phyloP scores from a whole-genome alignment of 2,113 vertebrate genomes.

The Calidris pugnax region DNA sequence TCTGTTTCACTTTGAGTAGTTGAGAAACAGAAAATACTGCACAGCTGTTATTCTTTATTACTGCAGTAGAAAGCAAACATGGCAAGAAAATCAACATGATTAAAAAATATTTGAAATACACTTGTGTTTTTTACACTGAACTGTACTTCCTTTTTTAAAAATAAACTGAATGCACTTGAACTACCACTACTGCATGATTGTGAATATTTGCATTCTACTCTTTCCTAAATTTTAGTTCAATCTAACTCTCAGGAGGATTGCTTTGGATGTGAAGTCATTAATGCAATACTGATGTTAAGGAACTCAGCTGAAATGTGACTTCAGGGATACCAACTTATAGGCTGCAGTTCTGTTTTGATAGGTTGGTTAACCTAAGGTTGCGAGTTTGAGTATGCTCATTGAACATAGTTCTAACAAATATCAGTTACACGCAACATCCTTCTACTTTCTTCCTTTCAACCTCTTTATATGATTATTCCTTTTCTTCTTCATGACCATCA shows the following conservation, averaged over 20 bases:
- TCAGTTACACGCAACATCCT: neutral
- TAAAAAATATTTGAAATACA: neutral
- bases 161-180: neutral
- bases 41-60: neutral
- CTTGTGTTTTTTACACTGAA: neutral
- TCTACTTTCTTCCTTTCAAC: neutral
- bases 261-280: neutral
- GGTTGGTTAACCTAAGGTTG: neutral
- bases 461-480: neutral
- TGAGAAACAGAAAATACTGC: neutral
- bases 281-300: neutral
- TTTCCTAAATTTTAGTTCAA: neutral
- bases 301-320: neutral
- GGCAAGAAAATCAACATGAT: neutral
- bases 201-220: neutral
- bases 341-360: neutral
- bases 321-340: neutral
- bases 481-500: neutral
- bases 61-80: neutral
- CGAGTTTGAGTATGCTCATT: neutral
- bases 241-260: neutral
- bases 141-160: neutral
- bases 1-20: neutral
- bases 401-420: neutral
- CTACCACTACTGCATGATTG: neutral